phyloP scores from a whole-genome alignment of 2,888 invertebrate species.

The Priocnemis perturbator region DNA sequence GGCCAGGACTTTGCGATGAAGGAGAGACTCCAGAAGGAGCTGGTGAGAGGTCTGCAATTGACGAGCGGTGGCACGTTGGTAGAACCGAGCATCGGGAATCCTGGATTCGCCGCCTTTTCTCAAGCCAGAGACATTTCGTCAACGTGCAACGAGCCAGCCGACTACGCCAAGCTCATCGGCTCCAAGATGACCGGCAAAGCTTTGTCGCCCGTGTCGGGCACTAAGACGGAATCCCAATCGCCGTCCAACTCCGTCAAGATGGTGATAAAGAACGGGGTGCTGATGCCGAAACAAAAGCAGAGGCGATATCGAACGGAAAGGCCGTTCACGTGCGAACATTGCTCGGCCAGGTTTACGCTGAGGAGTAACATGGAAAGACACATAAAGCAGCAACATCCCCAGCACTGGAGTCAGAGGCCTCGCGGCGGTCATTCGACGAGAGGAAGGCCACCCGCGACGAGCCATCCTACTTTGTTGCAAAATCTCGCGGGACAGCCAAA shows the following conservation, averaged over 20 bases:
- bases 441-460: constrained; percentile 75
- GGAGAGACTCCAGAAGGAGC: constrained; percentile 81
- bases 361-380: constrained; percentile 97
- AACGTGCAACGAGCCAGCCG: constrained; percentile 44
- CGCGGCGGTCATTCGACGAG: constrained; percentile 78
- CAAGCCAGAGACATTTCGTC: constrained; percentile 47
- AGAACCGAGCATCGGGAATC: constrained; percentile 68
- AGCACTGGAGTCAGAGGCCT: constrained; percentile 90
- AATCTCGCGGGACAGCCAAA: constrained; percentile 42
- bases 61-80: constrained; percentile 83
- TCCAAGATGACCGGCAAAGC: constrained; percentile 37
- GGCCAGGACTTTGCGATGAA: constrained; percentile 81
- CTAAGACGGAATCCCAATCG: constrained; percentile 51
- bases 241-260: constrained; percentile 85
- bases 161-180: constrained; percentile 54
- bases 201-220: constrained; percentile 41
- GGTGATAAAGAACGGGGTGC: constrained; percentile 92
- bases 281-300: constrained; percentile 95
- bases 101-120: constrained; percentile 50
- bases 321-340: constrained; percentile 93
- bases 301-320: constrained; percentile 92
- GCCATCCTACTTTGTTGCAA: constrained; percentile 61
- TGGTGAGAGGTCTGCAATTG: constrained; percentile 81
- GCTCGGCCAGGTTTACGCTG: constrained; percentile 92
- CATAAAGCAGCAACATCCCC: constrained; percentile 95